Conservation (phyloP, 2,113 vertebrate genomes). For the Syrmaticus mikado region DNA sequence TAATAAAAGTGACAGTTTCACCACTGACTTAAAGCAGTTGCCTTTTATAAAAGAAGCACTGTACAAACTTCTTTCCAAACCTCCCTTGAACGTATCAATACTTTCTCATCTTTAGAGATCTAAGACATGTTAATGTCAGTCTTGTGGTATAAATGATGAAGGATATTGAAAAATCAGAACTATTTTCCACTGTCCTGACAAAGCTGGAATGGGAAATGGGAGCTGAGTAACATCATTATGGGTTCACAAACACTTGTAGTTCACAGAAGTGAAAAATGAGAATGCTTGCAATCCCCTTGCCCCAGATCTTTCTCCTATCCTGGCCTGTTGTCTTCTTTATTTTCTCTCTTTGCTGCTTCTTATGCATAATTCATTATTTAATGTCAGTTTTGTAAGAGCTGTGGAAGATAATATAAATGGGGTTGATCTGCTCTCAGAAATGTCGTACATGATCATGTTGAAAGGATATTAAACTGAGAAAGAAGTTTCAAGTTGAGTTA, state of each 20-base stretch:
- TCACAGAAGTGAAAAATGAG: background rate
- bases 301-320: background rate
- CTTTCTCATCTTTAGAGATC: background rate
- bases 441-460: background rate
- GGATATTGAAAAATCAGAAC: background rate
- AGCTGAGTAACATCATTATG: fast-evolving
- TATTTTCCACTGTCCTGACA: fast-evolving
- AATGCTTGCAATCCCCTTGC: background rate
- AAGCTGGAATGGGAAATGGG: background rate
- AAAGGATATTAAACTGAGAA: background rate
- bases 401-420: background rate
- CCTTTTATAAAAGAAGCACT: background rate
- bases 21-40: background rate
- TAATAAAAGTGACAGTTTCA: background rate
- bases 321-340: background rate
- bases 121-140: background rate
- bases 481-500: background rate
- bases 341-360: fast-evolving
- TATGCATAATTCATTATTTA: background rate
- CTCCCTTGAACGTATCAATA: background rate
- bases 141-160: background rate
- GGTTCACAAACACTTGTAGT: background rate
- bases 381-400: background rate
- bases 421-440: background rate
- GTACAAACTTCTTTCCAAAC: background rate